These are phyloP conservation scores for Aphis gossypii DNA, from an alignment of 1,140 invertebrate species.

Conservation along the genomic window DNA sequence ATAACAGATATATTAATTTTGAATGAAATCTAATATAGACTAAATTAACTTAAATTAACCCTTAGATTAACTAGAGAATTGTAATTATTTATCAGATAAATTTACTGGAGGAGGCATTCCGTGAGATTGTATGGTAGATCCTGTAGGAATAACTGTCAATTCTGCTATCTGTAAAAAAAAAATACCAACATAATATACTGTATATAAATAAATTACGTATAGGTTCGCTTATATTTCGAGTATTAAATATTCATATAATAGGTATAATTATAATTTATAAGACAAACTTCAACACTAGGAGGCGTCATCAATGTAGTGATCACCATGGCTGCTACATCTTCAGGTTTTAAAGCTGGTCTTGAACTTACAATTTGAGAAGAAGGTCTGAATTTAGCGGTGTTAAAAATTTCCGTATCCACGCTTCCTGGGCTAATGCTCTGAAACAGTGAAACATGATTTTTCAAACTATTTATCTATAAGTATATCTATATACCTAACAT, in stretches of 20 bases:
- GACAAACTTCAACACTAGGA: constrained; percentile 69
- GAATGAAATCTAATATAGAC: not conserved
- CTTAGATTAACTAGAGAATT: not conserved
- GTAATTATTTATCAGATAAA: not conserved
- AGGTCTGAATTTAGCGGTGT: constrained; percentile 46
- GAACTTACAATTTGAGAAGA: constrained; percentile 46
- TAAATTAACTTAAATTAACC: not conserved
- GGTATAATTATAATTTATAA: not conserved
- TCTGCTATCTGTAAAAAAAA: constrained; percentile 4
- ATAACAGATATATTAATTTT: not conserved
- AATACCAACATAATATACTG: not conserved
- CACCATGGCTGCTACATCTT: constrained; percentile 59
- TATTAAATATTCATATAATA: not conserved
- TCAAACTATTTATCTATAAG: constrained; percentile 42
- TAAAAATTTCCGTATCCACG: constrained; percentile 66
- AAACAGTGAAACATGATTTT: constrained; percentile 64
- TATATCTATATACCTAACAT: not conserved
- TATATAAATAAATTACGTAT: too few relatives aligned
- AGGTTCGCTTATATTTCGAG: not conserved
- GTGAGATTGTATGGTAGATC: constrained; percentile 9
- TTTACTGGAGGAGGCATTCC: not conserved
- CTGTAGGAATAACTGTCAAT: not conserved
- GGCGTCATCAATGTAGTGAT: constrained; percentile 67
- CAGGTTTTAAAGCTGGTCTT: constrained; percentile 56
- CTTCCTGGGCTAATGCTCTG: constrained; percentile 71